Evolutionary conservation across 30 jellyfish, hydroid and myxozoan species (phyloP).

Genomic region (Chrysaora quinquecirrha): DNA sequence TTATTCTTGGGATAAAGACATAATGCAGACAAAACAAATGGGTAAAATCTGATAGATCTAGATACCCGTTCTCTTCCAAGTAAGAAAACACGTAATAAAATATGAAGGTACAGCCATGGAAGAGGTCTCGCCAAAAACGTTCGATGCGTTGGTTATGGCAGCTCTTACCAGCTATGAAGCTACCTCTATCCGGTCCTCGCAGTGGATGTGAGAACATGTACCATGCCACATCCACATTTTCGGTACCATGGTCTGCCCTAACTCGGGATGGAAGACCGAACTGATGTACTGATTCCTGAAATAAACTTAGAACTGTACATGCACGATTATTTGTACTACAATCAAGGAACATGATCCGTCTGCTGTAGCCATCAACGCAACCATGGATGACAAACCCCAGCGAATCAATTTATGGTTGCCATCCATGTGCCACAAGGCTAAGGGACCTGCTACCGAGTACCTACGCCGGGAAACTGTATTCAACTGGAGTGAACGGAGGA

Average conservation of each 20-base stretch:
- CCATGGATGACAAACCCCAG: slow-evolving; percentile 50
- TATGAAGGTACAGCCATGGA: too few relatives aligned
- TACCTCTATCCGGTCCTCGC: slow-evolving; percentile 41
- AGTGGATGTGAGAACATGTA: too few relatives aligned
- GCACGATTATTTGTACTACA: slow-evolving; percentile 29
- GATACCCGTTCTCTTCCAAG: slow-evolving; percentile 15
- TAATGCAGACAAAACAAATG: too few relatives aligned
- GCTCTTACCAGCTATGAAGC: slow-evolving; percentile 33
- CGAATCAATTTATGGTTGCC: slow-evolving; percentile 29
- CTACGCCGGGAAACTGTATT: slow-evolving; percentile 13
- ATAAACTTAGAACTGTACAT: slow-evolving; percentile 6
- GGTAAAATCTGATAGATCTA: neutral
- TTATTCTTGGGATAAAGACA: slow-evolving; percentile 21
- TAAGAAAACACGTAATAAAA: too few relatives aligned
- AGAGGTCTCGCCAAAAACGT: too few relatives aligned
- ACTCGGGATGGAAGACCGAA: slow-evolving; percentile 25
- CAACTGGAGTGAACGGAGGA: neutral
- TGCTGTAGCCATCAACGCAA: slow-evolving; percentile 32
- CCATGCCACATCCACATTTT: too few relatives aligned
- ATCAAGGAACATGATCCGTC: neutral
- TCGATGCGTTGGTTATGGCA: too few relatives aligned
- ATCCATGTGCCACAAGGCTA: too few relatives aligned
- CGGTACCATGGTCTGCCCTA: slow-evolving; percentile 38
- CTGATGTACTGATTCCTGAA: neutral
- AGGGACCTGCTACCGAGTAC: slow-evolving; percentile 45